Conservation (phyloP, 2,888 invertebrate species). For the Andrena dorsata region DNA sequence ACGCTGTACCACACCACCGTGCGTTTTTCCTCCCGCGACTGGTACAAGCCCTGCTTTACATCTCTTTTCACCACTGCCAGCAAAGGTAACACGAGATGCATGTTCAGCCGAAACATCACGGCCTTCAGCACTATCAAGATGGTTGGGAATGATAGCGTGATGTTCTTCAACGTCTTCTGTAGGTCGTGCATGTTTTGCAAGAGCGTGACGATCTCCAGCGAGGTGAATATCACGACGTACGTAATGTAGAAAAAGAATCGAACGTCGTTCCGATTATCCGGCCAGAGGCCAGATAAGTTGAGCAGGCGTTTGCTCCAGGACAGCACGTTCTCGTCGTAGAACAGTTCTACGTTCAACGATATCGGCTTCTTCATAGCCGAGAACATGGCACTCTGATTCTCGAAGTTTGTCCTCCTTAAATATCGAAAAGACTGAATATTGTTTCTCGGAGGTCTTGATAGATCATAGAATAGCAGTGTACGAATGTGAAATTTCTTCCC, state of each 20-base stretch:
- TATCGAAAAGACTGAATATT: not conserved
- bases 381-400: not conserved
- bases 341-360: slow-evolving; percentile 25
- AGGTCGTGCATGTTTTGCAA: slow-evolving; percentile 61
- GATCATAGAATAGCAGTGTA: not conserved
- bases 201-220: slow-evolving; percentile 60
- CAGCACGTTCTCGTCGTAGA: slow-evolving; percentile 62
- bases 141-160: slow-evolving; percentile 63
- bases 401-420: not conserved
- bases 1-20: slow-evolving; percentile 61
- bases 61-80: slow-evolving; percentile 56
- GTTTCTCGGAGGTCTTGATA: not conserved
- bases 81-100: slow-evolving; percentile 51
- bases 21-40: slow-evolving; percentile 39
- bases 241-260: slow-evolving; percentile 59
- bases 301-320: slow-evolving; percentile 63
- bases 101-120: slow-evolving; percentile 67
- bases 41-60: slow-evolving; percentile 53
- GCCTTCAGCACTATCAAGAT: slow-evolving; percentile 64
- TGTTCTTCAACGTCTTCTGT: slow-evolving; percentile 59
- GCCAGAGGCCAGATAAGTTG: slow-evolving; percentile 63
- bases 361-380: slow-evolving; percentile 30
- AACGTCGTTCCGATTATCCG: slow-evolving; percentile 52
- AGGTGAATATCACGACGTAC: slow-evolving; percentile 57
- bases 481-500: not conserved